phyloP scores from a whole-genome alignment of 1,140 invertebrate species.

The Drosophila lini region DNA sequence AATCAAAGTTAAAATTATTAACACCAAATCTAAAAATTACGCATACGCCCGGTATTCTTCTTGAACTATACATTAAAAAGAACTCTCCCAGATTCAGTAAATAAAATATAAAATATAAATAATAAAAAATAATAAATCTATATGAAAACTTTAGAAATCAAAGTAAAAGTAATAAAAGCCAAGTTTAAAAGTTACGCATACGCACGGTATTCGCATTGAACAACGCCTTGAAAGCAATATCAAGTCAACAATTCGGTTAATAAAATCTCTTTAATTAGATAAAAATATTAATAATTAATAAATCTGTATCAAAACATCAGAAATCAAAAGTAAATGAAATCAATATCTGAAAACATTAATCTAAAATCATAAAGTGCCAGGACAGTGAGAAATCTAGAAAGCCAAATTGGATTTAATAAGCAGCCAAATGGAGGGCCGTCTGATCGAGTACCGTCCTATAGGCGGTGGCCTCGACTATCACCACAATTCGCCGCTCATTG shows the following conservation, averaged over 20 bases:
- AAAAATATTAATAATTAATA: neutral
- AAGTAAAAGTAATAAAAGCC: neutral
- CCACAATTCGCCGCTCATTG: slow-evolving; percentile 87
- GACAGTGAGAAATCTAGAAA: neutral
- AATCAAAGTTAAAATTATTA: too few species aligned
- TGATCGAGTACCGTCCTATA: slow-evolving; percentile 87
- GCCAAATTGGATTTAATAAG: slow-evolving; percentile 38
- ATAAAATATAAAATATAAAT: neutral
- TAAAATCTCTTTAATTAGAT: neutral
- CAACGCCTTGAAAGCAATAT: too few species aligned
- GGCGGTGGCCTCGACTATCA: slow-evolving; percentile 87
- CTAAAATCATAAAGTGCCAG: neutral
- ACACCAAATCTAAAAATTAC: too few species aligned
- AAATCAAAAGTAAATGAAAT: slow-evolving; percentile 10
- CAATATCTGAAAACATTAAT: neutral
- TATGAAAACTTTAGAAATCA: neutral
- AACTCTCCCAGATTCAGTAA: neutral
- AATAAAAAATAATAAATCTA: neutral
- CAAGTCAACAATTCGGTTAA: neutral
- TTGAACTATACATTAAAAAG: neutral
- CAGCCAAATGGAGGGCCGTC: slow-evolving; percentile 86
- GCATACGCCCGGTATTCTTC: neutral
- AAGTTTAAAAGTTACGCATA: neutral
- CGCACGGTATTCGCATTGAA: neutral
- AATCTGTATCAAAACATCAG: neutral